Percentiles rank a stretch among this genome's conserved stretches.
Evolutionary conservation across 2,797 vertebrate genomes (phyloP).

Genomic region (Spinus pinus): DNA sequence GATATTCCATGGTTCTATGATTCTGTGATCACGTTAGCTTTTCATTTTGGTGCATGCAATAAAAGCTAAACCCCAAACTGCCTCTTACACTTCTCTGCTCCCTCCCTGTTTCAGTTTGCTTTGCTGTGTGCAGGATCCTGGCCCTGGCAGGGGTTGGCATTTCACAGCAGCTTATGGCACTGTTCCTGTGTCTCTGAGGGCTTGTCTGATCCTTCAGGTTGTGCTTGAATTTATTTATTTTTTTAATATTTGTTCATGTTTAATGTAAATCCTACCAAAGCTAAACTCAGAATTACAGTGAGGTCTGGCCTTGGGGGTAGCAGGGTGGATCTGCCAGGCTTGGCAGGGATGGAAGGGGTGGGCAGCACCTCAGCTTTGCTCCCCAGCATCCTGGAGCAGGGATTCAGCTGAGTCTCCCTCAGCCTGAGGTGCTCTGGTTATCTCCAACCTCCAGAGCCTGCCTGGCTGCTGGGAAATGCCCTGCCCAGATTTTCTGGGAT

Average conservation of each 20-base stretch:
- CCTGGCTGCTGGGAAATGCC: not conserved
- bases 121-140: not conserved
- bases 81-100: not conserved
- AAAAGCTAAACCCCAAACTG: not conserved
- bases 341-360: not conserved
- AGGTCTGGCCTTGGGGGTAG: not conserved
- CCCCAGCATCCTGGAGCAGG: not conserved
- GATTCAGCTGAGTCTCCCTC: not conserved
- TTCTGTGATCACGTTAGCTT: not conserved
- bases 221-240: not conserved
- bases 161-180: not conserved
- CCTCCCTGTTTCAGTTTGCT: not conserved
- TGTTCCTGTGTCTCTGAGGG: not conserved
- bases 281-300: accelerated
- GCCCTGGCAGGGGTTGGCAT: not conserved
- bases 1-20: not conserved
- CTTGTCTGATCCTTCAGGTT: not conserved
- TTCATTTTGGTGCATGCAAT: not conserved
- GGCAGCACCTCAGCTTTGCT: not conserved
- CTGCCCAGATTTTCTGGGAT: not conserved
- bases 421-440: not conserved
- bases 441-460: not conserved
- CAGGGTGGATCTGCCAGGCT: not conserved
- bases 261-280: not conserved
- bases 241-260: not conserved